Percentiles rank a stretch among this genome's conserved stretches.
Evolutionary conservation across 2,113 vertebrate species (phyloP).

Genomic region (Rynchops niger): DNA sequence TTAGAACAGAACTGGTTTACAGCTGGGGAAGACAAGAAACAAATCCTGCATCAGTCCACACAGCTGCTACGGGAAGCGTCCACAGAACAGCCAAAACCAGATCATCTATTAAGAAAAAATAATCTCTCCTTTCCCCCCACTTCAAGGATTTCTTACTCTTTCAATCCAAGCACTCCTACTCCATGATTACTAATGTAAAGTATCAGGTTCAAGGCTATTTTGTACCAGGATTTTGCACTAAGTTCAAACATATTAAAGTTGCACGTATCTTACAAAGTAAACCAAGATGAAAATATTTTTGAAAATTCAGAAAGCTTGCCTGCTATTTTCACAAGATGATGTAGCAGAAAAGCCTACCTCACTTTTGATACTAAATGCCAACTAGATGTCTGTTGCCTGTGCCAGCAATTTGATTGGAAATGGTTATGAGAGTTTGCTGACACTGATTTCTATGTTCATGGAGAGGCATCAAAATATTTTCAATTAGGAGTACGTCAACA

Average conservation of each 20-base stretch:
- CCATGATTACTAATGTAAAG: not conserved
- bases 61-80: fast-evolving
- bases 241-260: not conserved
- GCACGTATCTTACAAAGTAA: not conserved
- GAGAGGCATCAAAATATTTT: not conserved
- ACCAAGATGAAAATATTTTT: not conserved
- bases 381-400: not conserved
- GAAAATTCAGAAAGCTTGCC: not conserved
- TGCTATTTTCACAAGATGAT: not conserved
- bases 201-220: not conserved
- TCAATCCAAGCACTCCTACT: not conserved
- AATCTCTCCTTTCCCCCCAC: not conserved
- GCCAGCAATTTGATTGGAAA: not conserved
- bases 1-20: not conserved
- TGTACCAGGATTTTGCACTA: not conserved
- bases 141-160: not conserved
- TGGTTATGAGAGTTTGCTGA: not conserved
- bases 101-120: not conserved
- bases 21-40: not conserved
- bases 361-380: not conserved
- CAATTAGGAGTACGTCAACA: not conserved
- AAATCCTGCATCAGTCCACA: not conserved
- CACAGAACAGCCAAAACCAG: not conserved
- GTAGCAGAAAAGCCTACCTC: not conserved
- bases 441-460: not conserved